Base-by-base conservation (phyloP, 1,140 invertebrate genomes). In the Drosophila gunungcola region DNA sequence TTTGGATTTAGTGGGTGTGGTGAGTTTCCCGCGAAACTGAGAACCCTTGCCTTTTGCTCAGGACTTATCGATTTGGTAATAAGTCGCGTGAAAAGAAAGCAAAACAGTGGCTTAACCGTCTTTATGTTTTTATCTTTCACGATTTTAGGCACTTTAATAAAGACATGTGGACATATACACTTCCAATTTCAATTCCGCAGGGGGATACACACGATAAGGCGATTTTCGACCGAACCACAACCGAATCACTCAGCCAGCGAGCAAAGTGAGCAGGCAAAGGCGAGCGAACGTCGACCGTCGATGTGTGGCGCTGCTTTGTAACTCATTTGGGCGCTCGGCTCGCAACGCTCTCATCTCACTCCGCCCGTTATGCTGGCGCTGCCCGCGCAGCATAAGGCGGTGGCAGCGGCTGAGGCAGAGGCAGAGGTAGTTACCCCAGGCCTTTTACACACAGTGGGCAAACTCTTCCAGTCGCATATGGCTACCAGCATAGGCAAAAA, bases 271-370 rank as follows among this genome's bases (percentile, higher is more conserved):
- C 62, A 13, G 43, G 43, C 49, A 32, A 29, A 29, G 49, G 67
- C 67, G 58, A 34, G 43, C 68, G 54, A 57, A 43, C 38, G 72
- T 62, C 83, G 55, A 88, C 85, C 84, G 83, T 83, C 84, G 51
- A 62, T 88, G 83, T 88, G 83, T 73, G 84, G 70, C 63, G 76
- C 62, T 76, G 84, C 79, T 89, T 53, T 88, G 80, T 80, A 80
- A 88, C 83, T 88, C 80, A 83, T 42, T 69, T 61, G 64, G 75
- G 84, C 68, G 75, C 65, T 77, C 56, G 49, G 39, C 73, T 76
- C 69, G 41, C 55, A 60, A 39, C 46, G 61, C 62, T 45, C 75
- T 67, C 49, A 34, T 39, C 80, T 78, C 74, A 68, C 61, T 78
- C 78, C 69, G 60, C 38, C 61, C 38, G 73, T 36, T 76, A 76